phyloP scores from a whole-genome alignment of 2,888 invertebrate genomes.

The Eupeodes luniger region DNA sequence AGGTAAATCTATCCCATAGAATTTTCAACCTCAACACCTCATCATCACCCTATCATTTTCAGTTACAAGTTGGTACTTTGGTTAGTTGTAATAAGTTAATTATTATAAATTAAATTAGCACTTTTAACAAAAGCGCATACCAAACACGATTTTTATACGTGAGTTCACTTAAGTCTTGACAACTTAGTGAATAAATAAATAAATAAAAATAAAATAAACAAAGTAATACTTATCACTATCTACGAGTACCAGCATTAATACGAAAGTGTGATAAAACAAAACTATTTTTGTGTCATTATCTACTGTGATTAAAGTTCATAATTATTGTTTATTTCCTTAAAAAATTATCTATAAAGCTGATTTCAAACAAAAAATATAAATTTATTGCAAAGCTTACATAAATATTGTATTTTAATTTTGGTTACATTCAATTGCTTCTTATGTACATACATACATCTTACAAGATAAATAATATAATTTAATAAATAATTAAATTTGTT shows the following conservation, averaged over 20 bases:
- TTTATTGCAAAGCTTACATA: no score
- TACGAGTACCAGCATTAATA: not conserved
- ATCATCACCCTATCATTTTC: not conserved
- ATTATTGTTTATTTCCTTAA: no score
- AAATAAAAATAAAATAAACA: not conserved
- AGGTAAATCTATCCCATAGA: no score
- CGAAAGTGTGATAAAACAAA: not conserved
- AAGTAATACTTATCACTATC: not conserved
- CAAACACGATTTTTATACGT: slow-evolving; percentile 15
- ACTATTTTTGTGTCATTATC: not conserved
- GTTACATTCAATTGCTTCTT: not conserved
- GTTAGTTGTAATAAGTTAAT: not conserved
- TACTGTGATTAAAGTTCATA: not conserved
- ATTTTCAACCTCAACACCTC: no score
- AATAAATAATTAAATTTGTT: no score
- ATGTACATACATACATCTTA: not conserved
- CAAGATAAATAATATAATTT: no score
- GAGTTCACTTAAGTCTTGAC: not conserved
- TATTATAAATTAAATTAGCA: slow-evolving; percentile 7
- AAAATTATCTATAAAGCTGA: no score
- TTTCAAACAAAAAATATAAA: no score
- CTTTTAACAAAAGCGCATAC: not conserved
- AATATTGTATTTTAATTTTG: not conserved
- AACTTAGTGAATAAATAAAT: not conserved
- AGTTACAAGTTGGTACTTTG: not conserved